Evolutionary conservation across 2,113 vertebrate genomes (phyloP).

Genomic region (Ibidorhyncha struthersii): DNA sequence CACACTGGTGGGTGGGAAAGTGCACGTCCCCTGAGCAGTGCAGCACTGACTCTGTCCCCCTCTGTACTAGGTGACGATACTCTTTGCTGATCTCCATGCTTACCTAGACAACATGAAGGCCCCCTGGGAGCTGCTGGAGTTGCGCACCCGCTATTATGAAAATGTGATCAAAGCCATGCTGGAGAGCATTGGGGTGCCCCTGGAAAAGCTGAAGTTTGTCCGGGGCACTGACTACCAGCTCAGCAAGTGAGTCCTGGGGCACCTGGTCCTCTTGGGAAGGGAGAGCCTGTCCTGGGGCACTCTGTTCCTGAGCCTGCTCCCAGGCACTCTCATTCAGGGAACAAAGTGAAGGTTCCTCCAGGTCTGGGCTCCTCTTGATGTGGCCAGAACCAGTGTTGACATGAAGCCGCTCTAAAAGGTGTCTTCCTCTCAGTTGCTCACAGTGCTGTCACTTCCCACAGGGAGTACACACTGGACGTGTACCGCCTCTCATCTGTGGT

Average conservation of each 20-base stretch:
- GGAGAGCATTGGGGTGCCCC: conserved; percentile 93
- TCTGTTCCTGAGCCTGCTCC: neutral
- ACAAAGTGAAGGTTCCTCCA: neutral
- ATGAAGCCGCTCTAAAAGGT: neutral
- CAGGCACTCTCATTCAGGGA: neutral
- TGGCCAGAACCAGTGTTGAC: neutral
- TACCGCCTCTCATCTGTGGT: conserved; percentile 93
- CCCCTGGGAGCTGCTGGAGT: conserved; percentile 95
- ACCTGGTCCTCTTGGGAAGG: rapidly evolving
- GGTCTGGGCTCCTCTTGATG: neutral
- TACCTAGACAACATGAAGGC: conserved; percentile 99
- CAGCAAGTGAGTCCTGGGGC: conserved; percentile 85
- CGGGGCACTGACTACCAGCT: conserved; percentile 94
- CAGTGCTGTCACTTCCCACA: conserved; percentile 2
- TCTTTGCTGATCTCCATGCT: conserved; percentile 96
- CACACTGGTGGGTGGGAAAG: rapidly evolving
- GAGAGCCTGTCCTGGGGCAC: neutral
- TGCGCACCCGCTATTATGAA: conserved; percentile 92
- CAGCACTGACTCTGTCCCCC: neutral
- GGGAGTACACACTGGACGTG: conserved; percentile 95
- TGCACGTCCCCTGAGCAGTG: rapidly evolving
- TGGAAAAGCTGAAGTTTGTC: conserved; percentile 92
- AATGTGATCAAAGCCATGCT: conserved; percentile 95
- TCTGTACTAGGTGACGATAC: conserved; percentile 85
- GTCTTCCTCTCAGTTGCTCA: rapidly evolving